Evolutionary conservation across 2,797 vertebrate species (phyloP).

Genomic region (Cryptoprocta ferox): DNA sequence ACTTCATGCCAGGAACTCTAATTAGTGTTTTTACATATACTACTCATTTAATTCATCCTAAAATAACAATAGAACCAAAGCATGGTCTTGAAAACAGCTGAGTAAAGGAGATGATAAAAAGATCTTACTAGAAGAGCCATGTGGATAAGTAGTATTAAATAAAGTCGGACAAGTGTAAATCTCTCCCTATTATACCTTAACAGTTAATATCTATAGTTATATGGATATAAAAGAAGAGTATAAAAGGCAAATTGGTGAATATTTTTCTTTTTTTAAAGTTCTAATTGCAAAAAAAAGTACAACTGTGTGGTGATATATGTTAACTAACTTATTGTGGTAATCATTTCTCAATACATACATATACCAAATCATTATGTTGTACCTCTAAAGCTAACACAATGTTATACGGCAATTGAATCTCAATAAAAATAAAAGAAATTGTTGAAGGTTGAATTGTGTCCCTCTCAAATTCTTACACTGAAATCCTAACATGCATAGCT

Average conservation of each 20-base stretch:
- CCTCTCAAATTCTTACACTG: neutral
- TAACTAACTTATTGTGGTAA: neutral
- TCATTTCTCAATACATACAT: neutral
- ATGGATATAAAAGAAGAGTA: neutral
- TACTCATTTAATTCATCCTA: conserved; percentile 37
- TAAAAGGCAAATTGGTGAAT: neutral
- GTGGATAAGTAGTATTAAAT: neutral
- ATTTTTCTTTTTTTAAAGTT: neutral
- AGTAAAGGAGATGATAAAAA: conserved; percentile 2
- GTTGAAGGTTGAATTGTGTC: neutral
- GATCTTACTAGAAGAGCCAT: neutral
- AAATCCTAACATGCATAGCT: neutral
- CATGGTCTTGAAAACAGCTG: neutral
- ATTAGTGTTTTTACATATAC: neutral
- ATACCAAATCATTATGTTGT: neutral
- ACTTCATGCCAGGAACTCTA: neutral
- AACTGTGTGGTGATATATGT: neutral
- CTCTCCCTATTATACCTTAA: neutral
- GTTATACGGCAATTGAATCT: neutral
- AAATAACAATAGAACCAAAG: conserved; percentile 52
- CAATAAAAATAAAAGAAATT: neutral
- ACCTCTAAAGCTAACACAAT: neutral
- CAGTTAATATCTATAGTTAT: neutral
- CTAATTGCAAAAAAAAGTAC: neutral
- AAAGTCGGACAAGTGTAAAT: neutral